phyloP scores from a whole-genome alignment of 2,797 vertebrate genomes.

The Mus minutoides region DNA sequence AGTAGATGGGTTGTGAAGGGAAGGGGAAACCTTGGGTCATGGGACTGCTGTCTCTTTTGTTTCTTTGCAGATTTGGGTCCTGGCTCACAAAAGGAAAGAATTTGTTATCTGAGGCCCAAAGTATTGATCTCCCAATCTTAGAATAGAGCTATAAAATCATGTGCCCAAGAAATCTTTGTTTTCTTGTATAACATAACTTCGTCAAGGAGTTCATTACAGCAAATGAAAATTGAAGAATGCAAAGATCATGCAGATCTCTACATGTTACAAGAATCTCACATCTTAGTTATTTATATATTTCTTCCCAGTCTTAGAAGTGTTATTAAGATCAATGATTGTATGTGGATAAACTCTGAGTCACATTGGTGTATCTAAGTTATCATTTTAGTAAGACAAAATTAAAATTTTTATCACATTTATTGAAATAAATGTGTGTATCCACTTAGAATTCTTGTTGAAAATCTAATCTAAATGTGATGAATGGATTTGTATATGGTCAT shows the following conservation, averaged over 20 bases:
- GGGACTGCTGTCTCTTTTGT: background rate
- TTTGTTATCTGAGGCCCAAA: background rate
- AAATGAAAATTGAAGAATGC: background rate
- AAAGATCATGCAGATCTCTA: background rate
- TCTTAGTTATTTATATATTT: background rate
- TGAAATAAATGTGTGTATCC: background rate
- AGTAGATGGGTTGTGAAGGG: background rate
- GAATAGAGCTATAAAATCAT: background rate
- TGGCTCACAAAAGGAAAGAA: background rate
- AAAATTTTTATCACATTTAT: background rate
- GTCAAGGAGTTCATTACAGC: background rate
- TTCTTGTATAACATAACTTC: background rate
- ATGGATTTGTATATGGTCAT: background rate
- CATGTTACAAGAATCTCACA: background rate
- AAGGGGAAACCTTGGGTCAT: accelerated
- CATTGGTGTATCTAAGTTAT: background rate
- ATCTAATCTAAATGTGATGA: background rate
- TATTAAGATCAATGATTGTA: background rate
- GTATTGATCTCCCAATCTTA: too few relatives aligned
- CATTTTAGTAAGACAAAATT: background rate
- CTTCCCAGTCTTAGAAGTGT: accelerated
- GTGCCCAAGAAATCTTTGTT: background rate
- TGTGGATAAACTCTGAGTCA: background rate
- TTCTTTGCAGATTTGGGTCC: background rate
- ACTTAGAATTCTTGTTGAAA: background rate